These are phyloP conservation scores for Margarornis squamiger DNA, from an alignment of 2,797 vertebrate genomes.

Conservation along the genomic window DNA sequence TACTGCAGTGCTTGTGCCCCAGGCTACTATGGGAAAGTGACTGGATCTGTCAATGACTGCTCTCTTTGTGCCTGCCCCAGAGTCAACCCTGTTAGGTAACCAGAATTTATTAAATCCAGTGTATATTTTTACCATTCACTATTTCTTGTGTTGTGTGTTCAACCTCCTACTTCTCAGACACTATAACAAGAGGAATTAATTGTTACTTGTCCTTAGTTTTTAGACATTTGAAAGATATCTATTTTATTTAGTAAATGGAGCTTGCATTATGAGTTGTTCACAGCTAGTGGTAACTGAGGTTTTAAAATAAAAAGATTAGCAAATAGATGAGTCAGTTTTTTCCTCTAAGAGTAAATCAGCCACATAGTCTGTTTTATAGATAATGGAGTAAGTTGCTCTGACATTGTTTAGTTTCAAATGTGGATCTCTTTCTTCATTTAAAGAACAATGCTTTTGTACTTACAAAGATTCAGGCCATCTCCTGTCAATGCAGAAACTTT, in stretches of 20 bases:
- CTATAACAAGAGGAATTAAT: neutral
- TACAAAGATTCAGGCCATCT: neutral
- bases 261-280: neutral
- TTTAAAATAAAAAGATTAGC: neutral
- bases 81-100: slow-evolving; percentile 78
- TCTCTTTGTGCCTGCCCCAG: slow-evolving; percentile 89
- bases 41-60: slow-evolving; percentile 84
- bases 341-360: neutral
- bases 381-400: neutral
- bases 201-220: neutral
- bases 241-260: neutral
- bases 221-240: neutral
- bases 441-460: neutral
- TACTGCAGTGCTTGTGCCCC: slow-evolving; percentile 83
- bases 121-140: neutral
- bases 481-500: neutral
- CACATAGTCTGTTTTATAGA: neutral
- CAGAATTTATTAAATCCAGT: neutral
- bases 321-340: neutral
- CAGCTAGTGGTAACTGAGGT: neutral
- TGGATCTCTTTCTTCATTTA: neutral
- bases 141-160: neutral
- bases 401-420: neutral
- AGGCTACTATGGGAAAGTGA: slow-evolving; percentile 86
- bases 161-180: neutral